Base-by-base conservation (phyloP, 2,113 vertebrate genomes). In the Pheucticus melanocephalus region DNA sequence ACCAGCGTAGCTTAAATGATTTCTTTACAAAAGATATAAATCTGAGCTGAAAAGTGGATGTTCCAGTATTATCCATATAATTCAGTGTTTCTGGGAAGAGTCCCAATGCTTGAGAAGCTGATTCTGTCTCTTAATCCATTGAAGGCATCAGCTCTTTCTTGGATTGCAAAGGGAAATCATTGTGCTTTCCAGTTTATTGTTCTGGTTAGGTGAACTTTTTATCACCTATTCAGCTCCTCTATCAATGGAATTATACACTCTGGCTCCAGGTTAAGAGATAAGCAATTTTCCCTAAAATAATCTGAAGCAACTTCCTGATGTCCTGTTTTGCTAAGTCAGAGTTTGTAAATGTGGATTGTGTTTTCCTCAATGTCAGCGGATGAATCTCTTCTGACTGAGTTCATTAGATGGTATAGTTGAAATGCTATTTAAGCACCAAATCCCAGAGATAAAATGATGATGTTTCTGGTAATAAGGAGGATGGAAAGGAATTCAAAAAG, bases 401-500 rank as follows among this genome's bases (percentile, higher is more conserved):
- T 95, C 37, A 66, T 87, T 75, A 92, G 47, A 20, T 66, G 64
- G 33, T 83, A 47, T 91, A 64, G 65, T 61, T 93, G 86, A 92
- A 88, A 92, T 78, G 22, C 71, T 81, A 42, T 92, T 92, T 80
- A 92, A 76, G 39, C 61, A 76, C 86, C 78, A 79, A 89, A 94
- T 79, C 39, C 35, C 23, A 23, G 44, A 71, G 82, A 89, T 82
- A 85, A 91, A 85, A 44, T 65, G 66, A 48, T 71, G 72, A 70
- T 85, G 48, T 33, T 85, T 82, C 81, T 72, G 54, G 78, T 79
- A 89, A 88, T 75, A 82, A 79, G 57, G 61, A 78, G 39, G 53
- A 85, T 51, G 45, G 86, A 82, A 87, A 88, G 33, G 45, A 96
- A 93, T 90, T 93, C 15, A 73, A 59, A 94, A 88, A 96, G 92